Percentiles rank a stretch among this genome's conserved stretches.
These are phyloP conservation scores for Bucco capensis DNA, from an alignment of 2,113 vertebrate genomes.

Conservation along the genomic window DNA sequence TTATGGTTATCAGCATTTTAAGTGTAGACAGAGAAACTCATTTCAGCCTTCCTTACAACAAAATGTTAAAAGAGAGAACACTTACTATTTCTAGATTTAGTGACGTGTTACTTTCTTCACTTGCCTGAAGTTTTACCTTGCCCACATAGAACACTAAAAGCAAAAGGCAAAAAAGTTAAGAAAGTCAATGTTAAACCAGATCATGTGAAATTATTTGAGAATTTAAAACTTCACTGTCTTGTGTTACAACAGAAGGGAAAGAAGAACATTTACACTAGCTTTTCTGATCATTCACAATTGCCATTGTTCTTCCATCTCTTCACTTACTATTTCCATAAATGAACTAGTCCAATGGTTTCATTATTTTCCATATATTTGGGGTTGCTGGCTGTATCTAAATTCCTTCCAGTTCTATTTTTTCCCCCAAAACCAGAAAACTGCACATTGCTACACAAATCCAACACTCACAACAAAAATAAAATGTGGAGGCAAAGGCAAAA, in stretches of 20 bases:
- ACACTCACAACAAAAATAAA: not conserved
- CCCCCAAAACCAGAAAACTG: not conserved
- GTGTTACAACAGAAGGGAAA: not conserved
- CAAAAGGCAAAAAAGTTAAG: not conserved
- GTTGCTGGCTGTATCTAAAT: not conserved
- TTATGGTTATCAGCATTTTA: not conserved
- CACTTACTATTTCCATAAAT: not conserved
- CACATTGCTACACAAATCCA: not conserved
- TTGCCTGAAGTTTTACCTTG: constrained; percentile 52
- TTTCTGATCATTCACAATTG: not conserved
- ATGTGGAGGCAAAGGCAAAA: not conserved
- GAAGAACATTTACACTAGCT: not conserved
- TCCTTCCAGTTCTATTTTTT: not conserved
- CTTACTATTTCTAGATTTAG: constrained; percentile 67
- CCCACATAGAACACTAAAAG: constrained; percentile 75
- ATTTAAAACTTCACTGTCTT: not conserved
- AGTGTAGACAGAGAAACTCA: not conserved
- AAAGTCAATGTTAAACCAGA: not conserved
- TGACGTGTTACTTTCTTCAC: constrained; percentile 52
- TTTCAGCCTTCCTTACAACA: not conserved
- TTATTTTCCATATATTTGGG: not conserved
- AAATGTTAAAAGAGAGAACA: constrained; percentile 11
- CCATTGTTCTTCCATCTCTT: not conserved
- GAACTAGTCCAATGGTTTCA: not conserved
- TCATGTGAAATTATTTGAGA: not conserved